A percentile compares a stretch with the other conserved stretches of the same genome.
Conservation (phyloP, 1,140 invertebrate species). For the Subanguina moxae region DNA sequence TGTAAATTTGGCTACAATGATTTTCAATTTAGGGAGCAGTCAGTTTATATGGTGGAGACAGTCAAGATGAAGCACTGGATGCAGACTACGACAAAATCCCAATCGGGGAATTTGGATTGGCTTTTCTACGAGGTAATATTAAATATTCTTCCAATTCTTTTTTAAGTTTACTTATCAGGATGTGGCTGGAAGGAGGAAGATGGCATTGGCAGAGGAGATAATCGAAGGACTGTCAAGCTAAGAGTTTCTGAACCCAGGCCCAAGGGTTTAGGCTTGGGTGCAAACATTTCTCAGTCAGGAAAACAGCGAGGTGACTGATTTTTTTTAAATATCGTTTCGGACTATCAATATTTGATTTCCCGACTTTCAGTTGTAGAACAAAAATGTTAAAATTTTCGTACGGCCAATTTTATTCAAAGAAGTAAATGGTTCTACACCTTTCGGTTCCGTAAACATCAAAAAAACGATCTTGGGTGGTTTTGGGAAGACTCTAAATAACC, state of each 20-base stretch:
- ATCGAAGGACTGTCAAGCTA: slow-evolving; percentile 25
- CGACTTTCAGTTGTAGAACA: no score
- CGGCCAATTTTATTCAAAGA: no score
- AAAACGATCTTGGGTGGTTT: no score
- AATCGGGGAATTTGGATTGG: slow-evolving; percentile 27
- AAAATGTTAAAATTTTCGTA: no score
- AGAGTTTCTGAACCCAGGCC: background rate
- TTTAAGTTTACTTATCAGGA: no score
- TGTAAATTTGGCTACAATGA: no score
- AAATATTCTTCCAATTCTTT: no score
- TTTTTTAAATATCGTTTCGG: background rate
- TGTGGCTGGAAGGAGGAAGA: slow-evolving; percentile 32
- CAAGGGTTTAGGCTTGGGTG: slow-evolving; percentile 22
- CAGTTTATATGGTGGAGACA: slow-evolving; percentile 1
- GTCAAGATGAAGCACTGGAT: slow-evolving; percentile 19
- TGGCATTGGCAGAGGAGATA: slow-evolving; percentile 34
- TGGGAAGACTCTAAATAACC: no score
- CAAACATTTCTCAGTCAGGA: slow-evolving; percentile 9
- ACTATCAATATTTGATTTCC: no score
- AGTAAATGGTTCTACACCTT: no score
- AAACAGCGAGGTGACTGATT: background rate
- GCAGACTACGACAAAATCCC: slow-evolving; percentile 27
- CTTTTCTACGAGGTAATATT: slow-evolving; percentile 36
- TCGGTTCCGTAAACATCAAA: no score
- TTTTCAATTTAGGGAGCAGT: no score